Evolutionary conservation across 1,140 invertebrate genomes (phyloP).

Genomic region (Ips typographus): DNA sequence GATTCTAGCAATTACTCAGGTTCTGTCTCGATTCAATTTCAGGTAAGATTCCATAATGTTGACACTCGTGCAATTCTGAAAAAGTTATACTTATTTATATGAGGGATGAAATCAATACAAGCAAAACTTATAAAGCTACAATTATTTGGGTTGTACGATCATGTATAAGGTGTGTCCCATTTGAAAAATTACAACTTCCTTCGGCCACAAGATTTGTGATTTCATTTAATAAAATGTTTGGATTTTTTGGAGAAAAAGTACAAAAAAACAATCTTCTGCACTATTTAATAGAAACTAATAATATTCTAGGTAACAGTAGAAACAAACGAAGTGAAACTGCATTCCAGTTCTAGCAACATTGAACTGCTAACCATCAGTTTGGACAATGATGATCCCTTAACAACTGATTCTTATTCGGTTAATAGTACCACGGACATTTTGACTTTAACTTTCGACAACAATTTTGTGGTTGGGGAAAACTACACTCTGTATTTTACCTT

Average conservation of each 20-base stretch:
- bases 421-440: constrained; percentile 3
- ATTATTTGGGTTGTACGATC: neutral
- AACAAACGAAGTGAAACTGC: neutral
- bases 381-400: neutral
- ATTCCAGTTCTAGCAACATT: neutral
- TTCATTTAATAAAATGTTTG: too few species aligned
- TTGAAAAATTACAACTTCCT: neutral
- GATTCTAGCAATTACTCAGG: constrained; percentile 2
- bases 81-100: neutral
- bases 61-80: neutral
- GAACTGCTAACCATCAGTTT: neutral
- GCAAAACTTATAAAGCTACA: neutral
- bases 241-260: too few species aligned
- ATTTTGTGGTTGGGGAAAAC: neutral
- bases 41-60: constrained; percentile 1
- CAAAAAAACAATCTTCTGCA: neutral
- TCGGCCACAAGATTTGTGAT: neutral
- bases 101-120: neutral
- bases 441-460: neutral
- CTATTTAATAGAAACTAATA: neutral
- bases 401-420: neutral
- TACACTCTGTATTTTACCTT: constrained; percentile 6
- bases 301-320: neutral
- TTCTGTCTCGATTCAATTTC: neutral
- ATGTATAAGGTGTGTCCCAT: neutral